A percentile compares a stretch with the other conserved stretches of the same genome.
Conservation (phyloP, 2,888 invertebrate species). For the Melanophora roralis region DNA sequence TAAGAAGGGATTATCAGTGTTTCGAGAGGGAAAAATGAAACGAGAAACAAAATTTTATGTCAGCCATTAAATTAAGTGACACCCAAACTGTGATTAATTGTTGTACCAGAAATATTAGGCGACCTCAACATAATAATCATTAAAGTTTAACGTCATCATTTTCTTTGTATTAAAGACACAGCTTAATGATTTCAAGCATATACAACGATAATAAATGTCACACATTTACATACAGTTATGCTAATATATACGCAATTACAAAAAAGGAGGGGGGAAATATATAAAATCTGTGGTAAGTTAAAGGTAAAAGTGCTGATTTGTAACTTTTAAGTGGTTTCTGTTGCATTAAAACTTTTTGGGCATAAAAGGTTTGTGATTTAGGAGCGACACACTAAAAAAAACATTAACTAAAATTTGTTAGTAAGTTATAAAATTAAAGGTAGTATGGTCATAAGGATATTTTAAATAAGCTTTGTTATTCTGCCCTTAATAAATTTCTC, state of each 20-base stretch:
- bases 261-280: not conserved
- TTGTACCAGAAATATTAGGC: conserved; percentile 41
- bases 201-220: not conserved
- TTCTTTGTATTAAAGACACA: not conserved
- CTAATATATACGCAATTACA: not conserved
- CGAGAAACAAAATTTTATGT: conserved; percentile 42
- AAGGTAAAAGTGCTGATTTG: conserved; percentile 42
- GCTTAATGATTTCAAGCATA: not conserved
- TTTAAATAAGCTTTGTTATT: too few species aligned
- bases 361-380: conserved; percentile 6
- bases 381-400: conserved; percentile 17
- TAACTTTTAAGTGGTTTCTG: conserved; percentile 6
- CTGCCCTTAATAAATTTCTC: too few species aligned
- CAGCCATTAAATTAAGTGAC: conserved; percentile 64
- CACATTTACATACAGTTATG: not conserved
- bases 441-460: too few species aligned
- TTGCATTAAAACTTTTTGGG: not conserved
- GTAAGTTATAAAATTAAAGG: too few species aligned
- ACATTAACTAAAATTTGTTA: too few species aligned
- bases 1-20: not conserved
- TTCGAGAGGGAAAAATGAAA: not conserved
- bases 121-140: conserved; percentile 60
- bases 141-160: conserved; percentile 53
- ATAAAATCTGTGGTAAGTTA: conserved; percentile 11
- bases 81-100: conserved; percentile 65